Percentiles rank a stretch among this genome's conserved stretches.
phyloP scores from a whole-genome alignment of 2,113 vertebrate genomes.

The Muscicapa adusta region DNA sequence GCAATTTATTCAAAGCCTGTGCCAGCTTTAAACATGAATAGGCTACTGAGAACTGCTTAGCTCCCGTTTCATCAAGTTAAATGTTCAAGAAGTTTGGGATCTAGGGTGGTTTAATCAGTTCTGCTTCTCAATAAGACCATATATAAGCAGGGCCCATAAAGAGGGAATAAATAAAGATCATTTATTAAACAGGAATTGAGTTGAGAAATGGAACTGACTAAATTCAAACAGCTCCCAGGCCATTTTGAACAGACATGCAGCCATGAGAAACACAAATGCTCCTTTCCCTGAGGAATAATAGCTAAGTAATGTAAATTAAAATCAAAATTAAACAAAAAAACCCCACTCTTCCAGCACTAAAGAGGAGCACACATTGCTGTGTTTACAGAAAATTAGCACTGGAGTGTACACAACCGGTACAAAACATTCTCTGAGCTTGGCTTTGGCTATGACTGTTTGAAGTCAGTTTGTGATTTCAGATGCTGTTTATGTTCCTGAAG shows the following conservation, averaged over 20 bases:
- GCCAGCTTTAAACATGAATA: not conserved
- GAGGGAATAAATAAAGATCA: not conserved
- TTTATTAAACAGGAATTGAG: not conserved
- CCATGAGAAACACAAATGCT: not conserved
- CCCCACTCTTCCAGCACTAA: not conserved
- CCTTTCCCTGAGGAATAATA: not conserved
- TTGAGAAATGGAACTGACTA: not conserved
- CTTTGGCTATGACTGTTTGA: not conserved
- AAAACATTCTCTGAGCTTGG: conserved; percentile 19
- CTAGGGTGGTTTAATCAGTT: not conserved
- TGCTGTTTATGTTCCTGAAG: conserved; percentile 47
- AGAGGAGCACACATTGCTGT: conserved; percentile 33
- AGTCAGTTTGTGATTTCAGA: conserved; percentile 50
- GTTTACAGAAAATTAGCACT: conserved; percentile 42
- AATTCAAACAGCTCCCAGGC: not conserved
- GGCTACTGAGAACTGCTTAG: not conserved
- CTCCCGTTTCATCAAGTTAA: not conserved
- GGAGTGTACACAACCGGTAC: conserved; percentile 11
- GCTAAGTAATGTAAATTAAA: conserved; percentile 21
- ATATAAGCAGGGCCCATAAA: not conserved
- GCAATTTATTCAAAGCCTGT: not conserved
- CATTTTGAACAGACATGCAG: not conserved
- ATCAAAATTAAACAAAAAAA: not conserved
- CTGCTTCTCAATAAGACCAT: not conserved
- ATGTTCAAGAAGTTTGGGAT: not conserved